Base-by-base conservation (phyloP, 2,113 vertebrate species). In the Ahaetulla prasina region DNA sequence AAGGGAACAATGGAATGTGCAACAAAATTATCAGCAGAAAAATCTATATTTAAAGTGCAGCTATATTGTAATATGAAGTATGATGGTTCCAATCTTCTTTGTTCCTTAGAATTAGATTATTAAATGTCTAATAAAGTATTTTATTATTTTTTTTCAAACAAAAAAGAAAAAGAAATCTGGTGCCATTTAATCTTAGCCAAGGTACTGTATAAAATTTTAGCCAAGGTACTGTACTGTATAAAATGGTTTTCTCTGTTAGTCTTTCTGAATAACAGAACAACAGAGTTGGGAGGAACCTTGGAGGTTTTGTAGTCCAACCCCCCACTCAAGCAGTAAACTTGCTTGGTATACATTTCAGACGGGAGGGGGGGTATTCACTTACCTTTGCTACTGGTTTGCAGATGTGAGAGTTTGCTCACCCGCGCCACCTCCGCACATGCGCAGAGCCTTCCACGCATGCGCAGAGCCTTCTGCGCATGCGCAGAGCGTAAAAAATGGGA, bases 21-120 rank as follows among this genome's bases (percentile, higher is more conserved):
- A 98, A 98, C 97, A 98, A 97, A 97, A 96, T 97, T 97, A 98
- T 98, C 97, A 96, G 94, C 94, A 96, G 87, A 1, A 60, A 97
- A 96, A 97, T 97, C 97, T 97, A 95, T 95, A 97, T 96, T 96
- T 97, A 96, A 96, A 96, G 93, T 95, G 96, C 95, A 96, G 95
- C 96, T 95, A 92, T 97, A 91, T 96, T 94, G 94, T 39, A n/a
- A 88, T 92, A 91, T 95, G 94, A 96, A 96, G 95, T 95, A 94
- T 93, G 93, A 95, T 93, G 92, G 94, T 97, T 96, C 96, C 91
- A 94, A 97, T 93, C n/a, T n/a, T 60, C 94, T 97, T 97, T 98
- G 96, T 97, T 97, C 96, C 96, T 93, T 93, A 85, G 94, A 0
- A 0, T 92, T 97, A 97, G 95, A 85, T 96, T 96, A 90, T 95